phyloP scores from a whole-genome alignment of 2,888 invertebrate species.

The Noctua pronuba region DNA sequence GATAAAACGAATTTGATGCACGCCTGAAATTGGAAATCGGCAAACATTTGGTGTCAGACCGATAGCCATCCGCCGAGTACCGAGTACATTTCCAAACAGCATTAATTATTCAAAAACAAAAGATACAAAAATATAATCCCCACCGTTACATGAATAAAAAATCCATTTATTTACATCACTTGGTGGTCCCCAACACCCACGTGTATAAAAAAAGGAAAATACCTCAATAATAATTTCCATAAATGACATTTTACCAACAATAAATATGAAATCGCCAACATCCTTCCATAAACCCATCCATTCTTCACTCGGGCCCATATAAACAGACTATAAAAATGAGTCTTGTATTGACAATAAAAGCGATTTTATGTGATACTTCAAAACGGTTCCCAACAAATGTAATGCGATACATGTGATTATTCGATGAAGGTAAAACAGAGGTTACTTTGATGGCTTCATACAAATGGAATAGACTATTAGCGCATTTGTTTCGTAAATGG shows the following conservation, averaged over 20 bases:
- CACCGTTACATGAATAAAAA: slow-evolving; percentile 22
- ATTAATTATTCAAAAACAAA: not conserved
- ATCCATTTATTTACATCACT: not conserved
- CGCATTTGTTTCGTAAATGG: slow-evolving; percentile 25
- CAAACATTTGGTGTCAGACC: not conserved
- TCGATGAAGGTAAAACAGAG: slow-evolving; percentile 48
- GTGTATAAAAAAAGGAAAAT: slow-evolving; percentile 18
- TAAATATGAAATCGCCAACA: slow-evolving; percentile 76
- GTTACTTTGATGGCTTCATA: slow-evolving; percentile 56
- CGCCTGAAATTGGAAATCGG: not conserved
- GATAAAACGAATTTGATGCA: not conserved
- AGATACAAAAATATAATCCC: not conserved
- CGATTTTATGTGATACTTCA: slow-evolving; percentile 78
- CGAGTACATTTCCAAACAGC: not conserved
- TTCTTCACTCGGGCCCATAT: slow-evolving; percentile 80
- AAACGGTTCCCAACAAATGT: slow-evolving; percentile 74
- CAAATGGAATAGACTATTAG: slow-evolving; percentile 29
- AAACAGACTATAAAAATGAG: slow-evolving; percentile 87
- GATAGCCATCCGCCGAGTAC: not conserved
- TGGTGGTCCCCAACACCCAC: not conserved
- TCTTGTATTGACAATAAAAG: slow-evolving; percentile 85
- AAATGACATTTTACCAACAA: slow-evolving; percentile 67
- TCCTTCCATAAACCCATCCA: slow-evolving; percentile 78
- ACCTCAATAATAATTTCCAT: slow-evolving; percentile 58
- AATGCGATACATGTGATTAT: slow-evolving; percentile 61